These are phyloP conservation scores for Drosophila pseudotakahashii DNA, from an alignment of 2,888 invertebrate species.

Conservation along the genomic window DNA sequence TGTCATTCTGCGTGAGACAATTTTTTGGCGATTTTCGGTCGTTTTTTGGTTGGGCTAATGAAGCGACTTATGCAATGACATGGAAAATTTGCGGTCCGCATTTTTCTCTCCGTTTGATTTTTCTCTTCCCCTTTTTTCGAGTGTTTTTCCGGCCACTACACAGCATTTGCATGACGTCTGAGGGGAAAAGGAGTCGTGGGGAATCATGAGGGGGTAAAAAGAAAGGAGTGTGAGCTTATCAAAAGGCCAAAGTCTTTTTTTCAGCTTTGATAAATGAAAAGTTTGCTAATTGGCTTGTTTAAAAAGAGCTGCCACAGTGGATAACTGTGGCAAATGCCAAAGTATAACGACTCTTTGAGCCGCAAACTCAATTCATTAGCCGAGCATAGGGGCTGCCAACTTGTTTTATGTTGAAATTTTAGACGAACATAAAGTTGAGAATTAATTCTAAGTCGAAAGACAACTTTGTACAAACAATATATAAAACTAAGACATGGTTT, in stretches of 20 bases:
- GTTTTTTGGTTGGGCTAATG: conserved; percentile 60
- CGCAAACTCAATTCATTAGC: conserved; percentile 16
- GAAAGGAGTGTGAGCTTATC: conserved; percentile 19
- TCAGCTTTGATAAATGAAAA: conserved; percentile 47
- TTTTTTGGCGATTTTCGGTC: conserved; percentile 24
- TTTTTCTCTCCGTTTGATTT: conserved; percentile 37
- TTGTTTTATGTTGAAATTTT: neutral
- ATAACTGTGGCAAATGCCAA: conserved; percentile 16
- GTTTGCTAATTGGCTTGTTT: conserved; percentile 61
- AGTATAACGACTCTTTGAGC: conserved; percentile 7
- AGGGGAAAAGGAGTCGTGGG: neutral
- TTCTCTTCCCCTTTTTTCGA: conserved; percentile 21
- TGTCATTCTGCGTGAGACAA: conserved; percentile 55
- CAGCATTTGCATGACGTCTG: conserved; percentile 66
- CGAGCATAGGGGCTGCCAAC: conserved; percentile 8
- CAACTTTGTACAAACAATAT: too few relatives aligned
- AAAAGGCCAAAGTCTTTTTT: conserved; percentile 31
- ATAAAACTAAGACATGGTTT: too few relatives aligned
- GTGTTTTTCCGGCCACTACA: conserved; percentile 61
- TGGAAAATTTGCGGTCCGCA: conserved; percentile 73
- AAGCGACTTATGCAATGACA: conserved; percentile 80
- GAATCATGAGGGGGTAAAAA: too few relatives aligned
- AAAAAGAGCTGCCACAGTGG: conserved; percentile 15
- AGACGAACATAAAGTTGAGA: neutral
- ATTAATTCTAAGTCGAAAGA: too few relatives aligned